Base-by-base conservation (phyloP, 1,140 invertebrate species). In the Drosophila kohkoa region DNA sequence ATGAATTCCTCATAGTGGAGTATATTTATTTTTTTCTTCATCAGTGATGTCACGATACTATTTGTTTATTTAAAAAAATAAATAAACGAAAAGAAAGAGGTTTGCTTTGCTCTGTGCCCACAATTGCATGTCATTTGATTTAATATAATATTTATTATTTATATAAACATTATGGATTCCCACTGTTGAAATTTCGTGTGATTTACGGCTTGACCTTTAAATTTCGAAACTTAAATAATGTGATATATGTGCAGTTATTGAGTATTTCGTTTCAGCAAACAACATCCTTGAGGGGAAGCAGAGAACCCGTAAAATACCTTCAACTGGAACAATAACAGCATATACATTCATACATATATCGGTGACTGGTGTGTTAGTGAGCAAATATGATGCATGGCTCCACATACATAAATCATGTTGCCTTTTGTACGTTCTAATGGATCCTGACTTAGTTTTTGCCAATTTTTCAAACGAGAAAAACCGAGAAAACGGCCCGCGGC, bases 391-490 rank as follows among this genome's bases (percentile, higher is more conserved):
- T 86, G 82, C 75, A 86, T 76, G 72, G 52, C 81, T 51, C 62
- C 41, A 69, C 58, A 70, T 62, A 74, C 79, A 88, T 89, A 89
- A 85, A 88, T 88, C 85, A 89, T 81, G 49, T 58, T 62, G 68
- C 81, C 57, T 60, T 73, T 75, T 74, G 55, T 70, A 51, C 38
- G 64, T 74, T 72, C 83, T 75, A 89, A 89, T 81, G 74, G 66
- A 88, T 77, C 81, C 82, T 74, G 70, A 70, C 64, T 80, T 85
- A 77, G 80, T 89, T 85, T 82, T 89, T 89, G 45, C 64, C 59
- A 59, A 82, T 74, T 82, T 88, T 83, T 71, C 74, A 75, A 45
- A 35, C 52, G 13, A 55, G 52, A 6, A 64, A 55, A 55, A 68
- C 51, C 57, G 43, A 64, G 67, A 74, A 72, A 77, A 60, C 45